Conservation (phyloP, 2,888 invertebrate genomes). For the Troilus luridus region DNA sequence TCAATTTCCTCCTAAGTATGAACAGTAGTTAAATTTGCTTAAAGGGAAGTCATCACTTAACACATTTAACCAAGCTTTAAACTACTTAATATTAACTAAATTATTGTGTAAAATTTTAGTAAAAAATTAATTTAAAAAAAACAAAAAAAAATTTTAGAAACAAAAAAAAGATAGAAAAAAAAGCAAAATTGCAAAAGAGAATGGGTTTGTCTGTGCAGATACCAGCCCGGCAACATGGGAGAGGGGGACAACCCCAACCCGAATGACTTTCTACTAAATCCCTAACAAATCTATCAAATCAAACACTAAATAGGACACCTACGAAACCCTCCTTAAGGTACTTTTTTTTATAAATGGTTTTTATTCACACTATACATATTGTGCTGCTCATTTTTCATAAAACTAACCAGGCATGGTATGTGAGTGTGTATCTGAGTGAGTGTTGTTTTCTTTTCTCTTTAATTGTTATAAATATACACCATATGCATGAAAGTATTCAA, state of each 20-base stretch:
- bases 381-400: slow-evolving; percentile 56
- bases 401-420: slow-evolving; percentile 54
- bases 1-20: slow-evolving; percentile 6
- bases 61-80: slow-evolving; percentile 23
- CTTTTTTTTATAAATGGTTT: slow-evolving; percentile 51
- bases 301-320: slow-evolving; percentile 56
- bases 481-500: not conserved
- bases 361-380: slow-evolving; percentile 58
- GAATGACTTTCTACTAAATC: slow-evolving; percentile 64
- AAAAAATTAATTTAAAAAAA: not conserved
- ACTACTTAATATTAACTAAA: slow-evolving; percentile 13
- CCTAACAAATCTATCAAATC: slow-evolving; percentile 50
- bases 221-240: slow-evolving; percentile 65
- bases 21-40: slow-evolving; percentile 40
- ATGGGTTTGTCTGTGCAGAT: slow-evolving; percentile 66
- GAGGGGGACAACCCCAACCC: slow-evolving; percentile 63
- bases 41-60: slow-evolving; percentile 6
- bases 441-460: slow-evolving; percentile 12
- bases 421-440: slow-evolving; percentile 2
- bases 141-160: slow-evolving; percentile 16
- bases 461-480: not conserved
- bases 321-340: slow-evolving; percentile 55
- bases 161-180: slow-evolving; percentile 39
- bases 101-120: not conserved
- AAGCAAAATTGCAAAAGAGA: slow-evolving; percentile 58